These are phyloP conservation scores for Odontamblyopus lacepedii DNA, from an alignment of 2,797 vertebrate species.

Conservation along the genomic window DNA sequence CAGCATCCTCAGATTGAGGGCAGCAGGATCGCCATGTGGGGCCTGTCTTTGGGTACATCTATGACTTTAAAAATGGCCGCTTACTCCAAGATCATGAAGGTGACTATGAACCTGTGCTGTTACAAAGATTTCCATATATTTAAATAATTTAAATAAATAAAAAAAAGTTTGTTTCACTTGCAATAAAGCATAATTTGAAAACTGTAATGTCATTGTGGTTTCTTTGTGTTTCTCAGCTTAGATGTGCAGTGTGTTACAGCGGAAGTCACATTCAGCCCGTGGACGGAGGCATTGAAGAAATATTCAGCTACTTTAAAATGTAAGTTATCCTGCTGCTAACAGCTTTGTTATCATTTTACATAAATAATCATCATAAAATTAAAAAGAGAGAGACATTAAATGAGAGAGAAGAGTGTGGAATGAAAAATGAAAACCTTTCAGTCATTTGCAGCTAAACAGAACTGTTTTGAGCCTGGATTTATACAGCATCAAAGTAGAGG, in stretches of 20 bases:
- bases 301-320: conserved; percentile 32
- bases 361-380: too few relatives aligned
- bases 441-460: too few relatives aligned
- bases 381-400: too few relatives aligned
- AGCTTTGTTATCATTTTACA: neutral
- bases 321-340: conserved; percentile 34
- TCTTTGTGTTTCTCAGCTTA: conserved; percentile 54
- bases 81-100: conserved; percentile 66
- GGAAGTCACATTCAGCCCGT: conserved; percentile 69
- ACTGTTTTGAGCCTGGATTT: too few relatives aligned
- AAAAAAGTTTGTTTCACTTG: neutral
- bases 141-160: neutral
- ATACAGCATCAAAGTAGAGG: too few relatives aligned
- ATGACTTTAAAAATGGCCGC: conserved; percentile 60
- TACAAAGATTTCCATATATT: neutral
- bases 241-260: conserved; percentile 68
- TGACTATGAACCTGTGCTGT: conserved; percentile 19
- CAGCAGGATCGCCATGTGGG: conserved; percentile 73
- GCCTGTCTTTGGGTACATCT: conserved; percentile 69
- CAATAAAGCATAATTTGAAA: neutral
- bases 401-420: too few relatives aligned
- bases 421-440: too few relatives aligned
- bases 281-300: conserved; percentile 44
- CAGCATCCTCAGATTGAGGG: conserved; percentile 70
- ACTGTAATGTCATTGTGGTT: too few relatives aligned